phyloP scores from a whole-genome alignment of 2,113 vertebrate genomes.

The Pangasianodon hypophthalmus region DNA sequence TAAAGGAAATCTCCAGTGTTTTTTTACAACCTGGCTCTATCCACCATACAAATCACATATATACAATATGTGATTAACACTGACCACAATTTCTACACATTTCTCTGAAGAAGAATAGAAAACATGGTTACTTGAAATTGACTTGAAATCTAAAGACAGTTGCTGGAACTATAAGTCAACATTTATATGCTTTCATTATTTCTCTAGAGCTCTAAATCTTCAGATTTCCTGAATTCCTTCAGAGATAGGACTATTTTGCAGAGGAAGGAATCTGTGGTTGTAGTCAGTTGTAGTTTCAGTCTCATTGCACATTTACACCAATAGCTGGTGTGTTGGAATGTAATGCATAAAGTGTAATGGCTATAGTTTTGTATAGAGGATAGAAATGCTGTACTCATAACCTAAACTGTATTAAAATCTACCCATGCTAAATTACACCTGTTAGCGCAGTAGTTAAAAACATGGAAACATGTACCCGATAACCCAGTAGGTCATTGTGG shows the following conservation, averaged over 20 bases:
- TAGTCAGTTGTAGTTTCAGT: background rate
- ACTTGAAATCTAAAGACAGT: background rate
- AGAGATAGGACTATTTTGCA: background rate
- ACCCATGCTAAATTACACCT: background rate
- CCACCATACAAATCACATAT: background rate
- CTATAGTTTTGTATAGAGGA: background rate
- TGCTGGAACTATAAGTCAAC: background rate
- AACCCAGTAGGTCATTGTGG: slow-evolving; percentile 95
- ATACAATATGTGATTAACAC: too few species aligned
- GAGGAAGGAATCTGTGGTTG: background rate
- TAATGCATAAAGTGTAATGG: background rate
- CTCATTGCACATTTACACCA: background rate
- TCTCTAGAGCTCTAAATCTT: background rate
- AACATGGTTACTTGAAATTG: background rate
- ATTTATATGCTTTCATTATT: background rate
- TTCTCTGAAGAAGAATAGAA: background rate
- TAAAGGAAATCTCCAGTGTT: too few species aligned
- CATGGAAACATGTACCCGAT: slow-evolving; percentile 82
- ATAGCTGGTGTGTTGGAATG: background rate
- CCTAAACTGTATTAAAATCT: background rate
- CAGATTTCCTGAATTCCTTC: background rate
- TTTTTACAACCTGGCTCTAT: too few species aligned
- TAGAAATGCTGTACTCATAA: background rate
- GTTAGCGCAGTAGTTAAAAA: background rate
- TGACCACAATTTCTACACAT: background rate